Evolutionary conservation across 2,797 vertebrate species (phyloP).

Genomic region (Acridotheres tristis): DNA sequence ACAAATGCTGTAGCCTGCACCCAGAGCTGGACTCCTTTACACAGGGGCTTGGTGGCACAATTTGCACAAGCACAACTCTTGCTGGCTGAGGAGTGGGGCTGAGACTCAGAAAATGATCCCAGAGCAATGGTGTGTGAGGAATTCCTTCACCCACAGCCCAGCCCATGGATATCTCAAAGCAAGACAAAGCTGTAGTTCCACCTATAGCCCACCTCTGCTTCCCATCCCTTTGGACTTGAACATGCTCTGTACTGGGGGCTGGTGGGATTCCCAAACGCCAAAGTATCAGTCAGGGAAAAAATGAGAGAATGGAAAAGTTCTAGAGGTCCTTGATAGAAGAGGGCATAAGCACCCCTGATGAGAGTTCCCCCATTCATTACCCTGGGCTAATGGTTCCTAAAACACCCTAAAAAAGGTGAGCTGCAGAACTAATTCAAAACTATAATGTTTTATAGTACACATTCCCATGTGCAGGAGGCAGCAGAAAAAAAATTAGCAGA

Average conservation of each 20-base stretch:
- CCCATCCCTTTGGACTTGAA: neutral
- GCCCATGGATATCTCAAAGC: neutral
- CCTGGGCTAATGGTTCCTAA: neutral
- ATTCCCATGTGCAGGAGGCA: neutral
- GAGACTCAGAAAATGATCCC: neutral
- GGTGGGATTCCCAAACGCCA: neutral
- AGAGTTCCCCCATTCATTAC: neutral
- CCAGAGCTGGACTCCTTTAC: neutral
- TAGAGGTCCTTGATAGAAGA: neutral
- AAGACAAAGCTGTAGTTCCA: neutral
- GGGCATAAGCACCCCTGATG: neutral
- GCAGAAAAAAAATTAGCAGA: neutral
- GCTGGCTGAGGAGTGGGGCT: neutral
- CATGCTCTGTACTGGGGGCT: neutral
- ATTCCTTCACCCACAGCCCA: neutral
- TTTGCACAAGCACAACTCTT: neutral
- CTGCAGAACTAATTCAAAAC: neutral
- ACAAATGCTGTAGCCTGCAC: neutral
- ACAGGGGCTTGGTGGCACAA: rapidly evolving
- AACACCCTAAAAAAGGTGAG: neutral
- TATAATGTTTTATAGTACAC: neutral
- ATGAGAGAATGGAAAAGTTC: neutral
- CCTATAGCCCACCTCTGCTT: neutral
- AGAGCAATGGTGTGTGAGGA: neutral
- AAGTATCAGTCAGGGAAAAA: neutral